Percentiles rank a stretch among this genome's conserved stretches.
These are phyloP conservation scores for Helicolenus hilgendorfi DNA, from an alignment of 2,797 vertebrate species.

Conservation along the genomic window DNA sequence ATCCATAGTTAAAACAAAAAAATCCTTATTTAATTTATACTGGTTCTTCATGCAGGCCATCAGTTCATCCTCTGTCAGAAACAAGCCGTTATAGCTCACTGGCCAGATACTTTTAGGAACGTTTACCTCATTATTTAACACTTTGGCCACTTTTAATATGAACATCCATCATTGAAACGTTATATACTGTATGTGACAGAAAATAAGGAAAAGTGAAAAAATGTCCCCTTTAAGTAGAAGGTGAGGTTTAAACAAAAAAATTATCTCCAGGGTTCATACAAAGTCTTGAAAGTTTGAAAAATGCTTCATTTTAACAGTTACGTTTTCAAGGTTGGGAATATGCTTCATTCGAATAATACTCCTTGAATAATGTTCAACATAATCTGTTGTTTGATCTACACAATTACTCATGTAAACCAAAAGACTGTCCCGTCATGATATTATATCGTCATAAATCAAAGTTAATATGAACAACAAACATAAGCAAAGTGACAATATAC, in stretches of 20 bases:
- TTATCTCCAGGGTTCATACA: not conserved
- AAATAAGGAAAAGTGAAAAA: not conserved
- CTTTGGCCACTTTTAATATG: not conserved
- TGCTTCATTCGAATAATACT: not conserved
- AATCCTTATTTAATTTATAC: no score
- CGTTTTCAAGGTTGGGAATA: not conserved
- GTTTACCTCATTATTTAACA: not conserved
- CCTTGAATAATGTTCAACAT: not conserved
- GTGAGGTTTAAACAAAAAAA: not conserved
- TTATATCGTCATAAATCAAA: not conserved
- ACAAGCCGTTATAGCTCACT: no score
- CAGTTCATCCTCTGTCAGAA: no score
- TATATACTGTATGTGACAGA: not conserved
- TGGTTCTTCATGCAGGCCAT: no score
- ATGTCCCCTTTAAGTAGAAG: not conserved
- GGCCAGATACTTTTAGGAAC: not conserved
- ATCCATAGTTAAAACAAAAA: no score
- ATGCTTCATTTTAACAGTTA: not conserved
- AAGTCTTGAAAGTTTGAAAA: not conserved
- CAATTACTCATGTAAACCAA: not conserved
- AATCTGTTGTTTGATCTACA: not conserved
- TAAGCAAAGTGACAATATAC: not conserved
- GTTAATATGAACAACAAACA: not conserved
- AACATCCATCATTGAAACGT: not conserved
- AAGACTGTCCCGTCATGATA: not conserved